Evolutionary conservation across 1,140 invertebrate species (phyloP).

Genomic region (Thalassaphorura encarpata): DNA sequence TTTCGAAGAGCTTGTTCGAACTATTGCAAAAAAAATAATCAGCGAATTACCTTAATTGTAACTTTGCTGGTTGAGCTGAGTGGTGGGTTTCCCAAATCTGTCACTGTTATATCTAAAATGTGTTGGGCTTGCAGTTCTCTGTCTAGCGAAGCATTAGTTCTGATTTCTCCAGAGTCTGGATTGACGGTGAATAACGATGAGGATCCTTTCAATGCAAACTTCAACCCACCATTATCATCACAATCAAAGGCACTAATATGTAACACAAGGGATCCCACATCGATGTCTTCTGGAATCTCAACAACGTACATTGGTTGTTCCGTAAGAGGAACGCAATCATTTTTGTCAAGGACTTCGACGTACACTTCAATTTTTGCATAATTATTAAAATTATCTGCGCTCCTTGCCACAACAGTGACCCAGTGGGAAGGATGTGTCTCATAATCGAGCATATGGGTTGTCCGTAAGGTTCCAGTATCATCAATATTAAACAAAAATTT

Average conservation of each 20-base stretch:
- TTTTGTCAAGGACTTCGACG: slow-evolving; percentile 45
- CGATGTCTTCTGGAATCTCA: slow-evolving; percentile 44
- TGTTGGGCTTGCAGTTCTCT: slow-evolving; percentile 53
- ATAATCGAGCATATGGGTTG: slow-evolving; percentile 20
- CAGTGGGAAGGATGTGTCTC: slow-evolving; percentile 25
- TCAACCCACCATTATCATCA: slow-evolving; percentile 38
- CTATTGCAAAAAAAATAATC: too few relatives aligned
- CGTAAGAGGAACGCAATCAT: slow-evolving; percentile 49
- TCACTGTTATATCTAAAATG: slow-evolving; percentile 51
- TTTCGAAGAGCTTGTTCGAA: too few relatives aligned
- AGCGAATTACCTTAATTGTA: slow-evolving; percentile 61
- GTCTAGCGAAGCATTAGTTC: slow-evolving; percentile 67
- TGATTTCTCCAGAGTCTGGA: slow-evolving; percentile 78
- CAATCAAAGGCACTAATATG: slow-evolving; percentile 43
- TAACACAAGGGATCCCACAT: slow-evolving; percentile 42
- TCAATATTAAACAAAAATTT: slow-evolving; percentile 27
- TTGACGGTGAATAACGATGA: slow-evolving; percentile 75
- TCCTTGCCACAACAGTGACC: slow-evolving; percentile 28
- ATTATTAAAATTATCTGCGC: slow-evolving; percentile 9
- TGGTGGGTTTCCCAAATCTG: slow-evolving; percentile 62
- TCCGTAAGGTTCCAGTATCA: slow-evolving; percentile 18
- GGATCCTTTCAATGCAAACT: slow-evolving; percentile 43
- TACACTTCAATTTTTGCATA: slow-evolving; percentile 38
- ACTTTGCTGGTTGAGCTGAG: slow-evolving; percentile 73
- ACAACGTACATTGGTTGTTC: slow-evolving; percentile 45